A percentile compares a stretch with the other conserved stretches of the same genome.
Evolutionary conservation across 2,113 vertebrate genomes (phyloP).

Genomic region (Proteles cristata): DNA sequence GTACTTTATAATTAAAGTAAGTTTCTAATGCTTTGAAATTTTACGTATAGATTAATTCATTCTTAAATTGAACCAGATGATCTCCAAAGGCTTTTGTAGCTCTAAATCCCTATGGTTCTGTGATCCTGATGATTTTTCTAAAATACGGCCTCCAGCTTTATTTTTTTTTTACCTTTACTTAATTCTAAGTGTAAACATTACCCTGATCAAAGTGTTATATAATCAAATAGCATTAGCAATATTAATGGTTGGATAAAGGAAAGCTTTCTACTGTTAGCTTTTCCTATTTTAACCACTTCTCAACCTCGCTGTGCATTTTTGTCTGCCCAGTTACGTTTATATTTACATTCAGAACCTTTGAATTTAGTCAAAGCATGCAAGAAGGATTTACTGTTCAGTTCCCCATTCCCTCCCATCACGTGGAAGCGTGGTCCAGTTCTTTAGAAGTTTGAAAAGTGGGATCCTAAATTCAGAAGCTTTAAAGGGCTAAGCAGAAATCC

Average conservation of each 20-base stretch:
- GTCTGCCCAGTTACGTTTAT: neutral
- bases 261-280: neutral
- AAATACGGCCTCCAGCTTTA: constrained; percentile 21
- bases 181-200: neutral
- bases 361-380: neutral
- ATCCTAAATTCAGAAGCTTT: neutral
- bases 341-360: neutral
- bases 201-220: neutral
- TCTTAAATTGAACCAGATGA: neutral
- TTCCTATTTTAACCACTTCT: neutral
- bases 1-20: neutral
- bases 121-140: neutral
- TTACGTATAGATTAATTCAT: neutral
- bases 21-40: neutral
- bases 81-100: neutral
- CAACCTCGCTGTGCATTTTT: neutral
- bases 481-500: neutral
- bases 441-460: neutral
- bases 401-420: neutral
- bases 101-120: neutral
- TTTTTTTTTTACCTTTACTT: constrained; percentile 25
- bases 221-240: neutral
- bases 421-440: neutral
- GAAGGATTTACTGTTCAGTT: neutral
- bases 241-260: neutral